Evolutionary conservation across 2,797 vertebrate species (phyloP), one percentile per base, ranked within the genome.

Genomic region (Poecilia velifera): DNA sequence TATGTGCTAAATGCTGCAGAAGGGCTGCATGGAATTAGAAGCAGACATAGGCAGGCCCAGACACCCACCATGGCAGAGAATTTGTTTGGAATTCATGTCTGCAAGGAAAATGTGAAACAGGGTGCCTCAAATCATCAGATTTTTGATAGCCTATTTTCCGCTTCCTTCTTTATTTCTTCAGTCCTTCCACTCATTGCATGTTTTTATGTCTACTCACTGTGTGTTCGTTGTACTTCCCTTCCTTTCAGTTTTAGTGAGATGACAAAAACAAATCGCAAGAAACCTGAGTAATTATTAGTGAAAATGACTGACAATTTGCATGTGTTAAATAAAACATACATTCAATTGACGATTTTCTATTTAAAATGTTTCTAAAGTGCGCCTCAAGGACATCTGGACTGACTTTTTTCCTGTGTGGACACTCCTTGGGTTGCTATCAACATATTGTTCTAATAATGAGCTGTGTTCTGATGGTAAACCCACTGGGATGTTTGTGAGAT

Each of bases 21-120:
- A 94, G 93, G 92, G 90, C 93, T 90, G 91, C 91, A 83, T 95
- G 96, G 96, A 95, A 94, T 90, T 91, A 85, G 85, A 87, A 92
- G 86, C 91, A 93, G 92, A 92, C 90, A 39, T 77, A 81, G 95
- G 92, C 97, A 97, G 96, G 97, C 95, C 97, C 74, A 89, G 96
- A 94, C 97, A 97, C 89, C 92, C 90, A 68, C 94, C 81, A 62
- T 82, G 85, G 94, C 94, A 92, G 94, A 94, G 89, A 96, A 94
- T 96, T 96, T 96, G 96, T 95, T 96, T 97, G 97, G 97, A 97
- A 97, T 97, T 97, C 76, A 91, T 97, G 96, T 97, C 96, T 96
- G 13, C 90, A 84, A 97, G 96, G 96, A 95, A 95, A 95, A 95
- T 95, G 93, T 92, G 94, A 94, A 94, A 94, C 94, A 93, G 90